Conservation (phyloP, 1,140 invertebrate species). For the Asbolus verrucosus region DNA sequence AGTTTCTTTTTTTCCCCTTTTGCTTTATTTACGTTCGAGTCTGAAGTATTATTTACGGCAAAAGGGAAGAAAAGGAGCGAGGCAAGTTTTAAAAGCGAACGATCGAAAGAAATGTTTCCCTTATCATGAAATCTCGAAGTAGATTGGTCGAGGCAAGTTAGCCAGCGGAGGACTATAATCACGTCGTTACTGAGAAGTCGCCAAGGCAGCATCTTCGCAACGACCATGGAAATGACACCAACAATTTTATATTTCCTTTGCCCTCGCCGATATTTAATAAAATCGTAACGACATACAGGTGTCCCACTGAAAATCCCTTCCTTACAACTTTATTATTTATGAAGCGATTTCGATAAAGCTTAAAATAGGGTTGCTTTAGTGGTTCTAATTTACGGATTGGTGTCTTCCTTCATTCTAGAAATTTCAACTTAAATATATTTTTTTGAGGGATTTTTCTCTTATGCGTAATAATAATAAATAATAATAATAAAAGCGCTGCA, state of each 20-base stretch:
- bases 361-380: too few relatives aligned
- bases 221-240: conserved; percentile 36
- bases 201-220: conserved; percentile 24
- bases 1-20: conserved; percentile 20
- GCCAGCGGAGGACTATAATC: conserved; percentile 21
- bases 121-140: conserved; percentile 21
- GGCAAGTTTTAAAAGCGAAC: conserved; percentile 15
- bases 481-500: too few relatives aligned
- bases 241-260: conserved; percentile 20
- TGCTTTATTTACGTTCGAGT: not conserved
- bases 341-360: too few relatives aligned
- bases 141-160: not conserved
- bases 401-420: too few relatives aligned
- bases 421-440: too few relatives aligned
- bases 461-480: too few relatives aligned
- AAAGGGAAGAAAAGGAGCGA: conserved; percentile 9
- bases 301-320: too few relatives aligned
- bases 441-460: too few relatives aligned
- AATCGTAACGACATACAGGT: conserved; percentile 19
- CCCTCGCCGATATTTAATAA: conserved; percentile 16
- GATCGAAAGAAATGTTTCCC: conserved; percentile 20
- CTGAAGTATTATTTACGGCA: conserved; percentile 11
- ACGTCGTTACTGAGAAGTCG: conserved; percentile 23
- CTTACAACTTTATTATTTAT: too few relatives aligned
- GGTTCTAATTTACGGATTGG: too few relatives aligned